Conservation (phyloP, 2,888 invertebrate species). For the Sipunculus nudus region DNA sequence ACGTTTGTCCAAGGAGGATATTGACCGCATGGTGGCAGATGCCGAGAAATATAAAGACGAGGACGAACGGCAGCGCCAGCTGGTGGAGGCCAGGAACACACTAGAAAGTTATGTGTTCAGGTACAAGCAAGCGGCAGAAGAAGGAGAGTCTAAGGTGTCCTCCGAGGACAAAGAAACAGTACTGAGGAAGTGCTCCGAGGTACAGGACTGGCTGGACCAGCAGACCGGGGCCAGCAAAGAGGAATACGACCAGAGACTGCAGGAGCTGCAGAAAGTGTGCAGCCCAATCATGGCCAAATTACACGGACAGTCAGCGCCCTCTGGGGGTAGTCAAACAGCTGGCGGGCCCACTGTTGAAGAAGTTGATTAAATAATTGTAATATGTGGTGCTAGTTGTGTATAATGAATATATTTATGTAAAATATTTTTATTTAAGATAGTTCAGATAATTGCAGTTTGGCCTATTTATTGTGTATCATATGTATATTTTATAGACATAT, state of each 20-base stretch:
- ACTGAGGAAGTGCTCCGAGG: slow-evolving; percentile 69
- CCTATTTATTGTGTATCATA: no score
- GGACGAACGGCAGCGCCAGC: slow-evolving; percentile 56
- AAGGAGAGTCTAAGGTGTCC: slow-evolving; percentile 68
- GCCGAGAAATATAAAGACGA: slow-evolving; percentile 58
- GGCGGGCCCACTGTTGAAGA: slow-evolving; percentile 73
- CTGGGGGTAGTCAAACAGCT: no score
- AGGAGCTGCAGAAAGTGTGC: slow-evolving; percentile 79
- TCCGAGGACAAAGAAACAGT: slow-evolving; percentile 78
- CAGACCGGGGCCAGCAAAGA: slow-evolving; percentile 82
- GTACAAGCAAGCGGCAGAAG: slow-evolving; percentile 72
- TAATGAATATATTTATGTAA: no score
- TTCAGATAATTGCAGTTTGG: no score
- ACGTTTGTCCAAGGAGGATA: slow-evolving; percentile 82
- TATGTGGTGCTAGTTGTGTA: no score
- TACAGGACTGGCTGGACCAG: slow-evolving; percentile 82
- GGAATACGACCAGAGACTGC: slow-evolving; percentile 80
- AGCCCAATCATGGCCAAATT: slow-evolving; percentile 78
- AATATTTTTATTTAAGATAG: no score
- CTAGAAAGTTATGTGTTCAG: slow-evolving; percentile 54
- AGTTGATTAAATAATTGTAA: slow-evolving; percentile 71
- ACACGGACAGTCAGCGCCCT: slow-evolving; percentile 37
- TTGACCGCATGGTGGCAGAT: slow-evolving; percentile 74
- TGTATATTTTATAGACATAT: no score
- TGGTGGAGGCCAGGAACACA: slow-evolving; percentile 50